Conservation (phyloP, 92 coral and sea anemone genomes). For the Actinernus sp. region DNA sequence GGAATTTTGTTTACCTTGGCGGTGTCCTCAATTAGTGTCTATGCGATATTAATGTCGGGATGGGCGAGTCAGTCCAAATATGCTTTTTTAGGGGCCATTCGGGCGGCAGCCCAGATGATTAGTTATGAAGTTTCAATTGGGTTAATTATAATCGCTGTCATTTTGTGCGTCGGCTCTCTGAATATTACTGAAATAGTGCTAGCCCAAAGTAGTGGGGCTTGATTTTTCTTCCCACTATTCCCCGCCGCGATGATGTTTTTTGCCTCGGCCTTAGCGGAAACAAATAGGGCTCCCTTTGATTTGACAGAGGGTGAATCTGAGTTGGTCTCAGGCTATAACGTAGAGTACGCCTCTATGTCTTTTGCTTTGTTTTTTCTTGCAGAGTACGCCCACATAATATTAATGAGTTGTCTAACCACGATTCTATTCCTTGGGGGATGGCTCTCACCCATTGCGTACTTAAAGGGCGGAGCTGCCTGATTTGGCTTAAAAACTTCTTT, state of each 20-base stretch:
- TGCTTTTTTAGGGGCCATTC: constrained; percentile 78
- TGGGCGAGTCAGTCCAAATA: constrained; percentile 84
- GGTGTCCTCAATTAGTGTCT: constrained; percentile 70
- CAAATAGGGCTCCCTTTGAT: constrained; percentile 88
- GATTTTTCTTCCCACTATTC: constrained; percentile 80
- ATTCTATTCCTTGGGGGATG: constrained; percentile 78
- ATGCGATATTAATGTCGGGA: constrained; percentile 82
- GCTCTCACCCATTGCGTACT: constrained; percentile 58
- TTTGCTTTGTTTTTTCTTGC: constrained; percentile 83
- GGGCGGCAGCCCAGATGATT: constrained; percentile 86
- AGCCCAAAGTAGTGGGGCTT: constrained; percentile 75
- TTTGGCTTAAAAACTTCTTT: constrained; percentile 75
- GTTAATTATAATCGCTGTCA: constrained; percentile 69
- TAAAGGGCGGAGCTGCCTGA: constrained; percentile 73
- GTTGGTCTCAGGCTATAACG: constrained; percentile 85
- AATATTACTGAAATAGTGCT: constrained; percentile 79
- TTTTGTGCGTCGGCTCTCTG: constrained; percentile 78
- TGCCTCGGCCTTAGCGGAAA: constrained; percentile 78
- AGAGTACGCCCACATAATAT: constrained; percentile 80
- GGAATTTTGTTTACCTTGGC: constrained; percentile 71
- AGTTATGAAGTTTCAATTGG: constrained; percentile 87
- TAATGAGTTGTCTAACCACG: constrained; percentile 79
- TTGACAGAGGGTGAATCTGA: constrained; percentile 89
- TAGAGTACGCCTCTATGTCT: constrained; percentile 77
- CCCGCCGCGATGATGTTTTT: constrained; percentile 91